Conservation (phyloP, 1,140 invertebrate species). For the Heliconius eleuchia region DNA sequence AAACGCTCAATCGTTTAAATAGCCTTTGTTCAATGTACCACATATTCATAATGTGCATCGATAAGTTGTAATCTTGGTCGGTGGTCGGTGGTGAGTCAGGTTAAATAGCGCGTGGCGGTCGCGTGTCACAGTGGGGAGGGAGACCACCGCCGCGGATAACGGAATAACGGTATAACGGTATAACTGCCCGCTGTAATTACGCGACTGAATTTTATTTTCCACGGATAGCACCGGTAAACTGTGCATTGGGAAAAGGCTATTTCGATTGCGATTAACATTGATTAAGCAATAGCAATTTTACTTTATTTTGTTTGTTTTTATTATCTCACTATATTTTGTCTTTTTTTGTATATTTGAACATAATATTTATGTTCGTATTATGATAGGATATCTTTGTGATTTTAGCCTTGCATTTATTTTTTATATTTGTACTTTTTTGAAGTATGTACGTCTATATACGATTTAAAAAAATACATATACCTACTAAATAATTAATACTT, state of each 20-base stretch:
- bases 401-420: neutral
- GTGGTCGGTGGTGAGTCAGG: constrained; percentile 24
- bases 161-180: constrained; percentile 32
- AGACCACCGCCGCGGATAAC: constrained; percentile 27
- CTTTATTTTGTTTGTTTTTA: constrained; percentile 1
- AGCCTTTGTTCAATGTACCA: neutral
- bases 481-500: too few species aligned
- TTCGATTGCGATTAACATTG: constrained; percentile 33
- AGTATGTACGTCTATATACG: too few species aligned
- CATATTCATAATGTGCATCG: constrained; percentile 12
- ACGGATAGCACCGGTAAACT: constrained; percentile 41
- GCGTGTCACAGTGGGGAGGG: constrained; percentile 18
- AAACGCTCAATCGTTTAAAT: neutral
- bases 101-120: constrained; percentile 28
- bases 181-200: constrained; percentile 41
- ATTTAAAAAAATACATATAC: too few species aligned
- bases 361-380: neutral
- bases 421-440: too few species aligned
- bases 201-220: constrained; percentile 44
- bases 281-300: constrained; percentile 39
- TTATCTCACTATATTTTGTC: neutral
- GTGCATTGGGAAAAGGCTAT: constrained; percentile 24
- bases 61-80: constrained; percentile 26
- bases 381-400: neutral
- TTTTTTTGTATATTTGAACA: neutral